Conservation (phyloP, 2,797 vertebrate genomes). For the Buceros bicornis region DNA sequence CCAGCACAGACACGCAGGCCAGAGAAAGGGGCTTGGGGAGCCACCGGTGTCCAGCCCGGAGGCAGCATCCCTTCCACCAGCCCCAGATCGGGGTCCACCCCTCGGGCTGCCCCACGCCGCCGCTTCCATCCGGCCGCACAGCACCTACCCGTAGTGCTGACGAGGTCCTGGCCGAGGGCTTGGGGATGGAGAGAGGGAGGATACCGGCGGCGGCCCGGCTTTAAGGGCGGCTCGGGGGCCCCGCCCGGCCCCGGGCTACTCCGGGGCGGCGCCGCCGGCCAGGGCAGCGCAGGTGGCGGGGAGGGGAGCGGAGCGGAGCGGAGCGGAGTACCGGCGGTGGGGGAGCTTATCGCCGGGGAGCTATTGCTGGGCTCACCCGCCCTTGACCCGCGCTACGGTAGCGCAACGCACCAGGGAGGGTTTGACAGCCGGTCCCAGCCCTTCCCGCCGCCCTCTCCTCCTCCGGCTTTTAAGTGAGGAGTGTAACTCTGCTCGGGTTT, state of each 20-base stretch:
- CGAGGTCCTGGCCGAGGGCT: neutral
- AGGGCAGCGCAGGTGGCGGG: neutral
- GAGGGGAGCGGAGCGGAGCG: neutral
- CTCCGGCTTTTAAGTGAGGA: fast-evolving
- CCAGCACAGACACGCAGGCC: neutral
- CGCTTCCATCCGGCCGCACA: too few relatives aligned
- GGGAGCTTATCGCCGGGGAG: neutral
- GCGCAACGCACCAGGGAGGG: neutral
- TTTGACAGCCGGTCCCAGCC: fast-evolving
- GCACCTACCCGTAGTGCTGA: constrained; percentile 45
- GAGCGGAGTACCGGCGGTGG: neutral
- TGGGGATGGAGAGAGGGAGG: fast-evolving
- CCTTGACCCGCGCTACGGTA: neutral
- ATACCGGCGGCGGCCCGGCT: fast-evolving
- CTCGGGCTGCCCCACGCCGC: too few relatives aligned
- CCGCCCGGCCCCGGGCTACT: neutral
- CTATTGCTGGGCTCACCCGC: neutral
- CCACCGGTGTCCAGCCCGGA: neutral
- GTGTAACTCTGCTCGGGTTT: fast-evolving
- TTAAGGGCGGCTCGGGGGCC: neutral
- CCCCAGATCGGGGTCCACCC: too few relatives aligned
- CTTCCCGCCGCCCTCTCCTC: neutral
- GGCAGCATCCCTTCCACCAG: neutral
- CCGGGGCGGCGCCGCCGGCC: neutral
- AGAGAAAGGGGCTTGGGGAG: too few relatives aligned